Evolutionary conservation across 2,888 invertebrate species (phyloP), one percentile per base, ranked within the genome.

Genomic region (Ormia ochracea): DNA sequence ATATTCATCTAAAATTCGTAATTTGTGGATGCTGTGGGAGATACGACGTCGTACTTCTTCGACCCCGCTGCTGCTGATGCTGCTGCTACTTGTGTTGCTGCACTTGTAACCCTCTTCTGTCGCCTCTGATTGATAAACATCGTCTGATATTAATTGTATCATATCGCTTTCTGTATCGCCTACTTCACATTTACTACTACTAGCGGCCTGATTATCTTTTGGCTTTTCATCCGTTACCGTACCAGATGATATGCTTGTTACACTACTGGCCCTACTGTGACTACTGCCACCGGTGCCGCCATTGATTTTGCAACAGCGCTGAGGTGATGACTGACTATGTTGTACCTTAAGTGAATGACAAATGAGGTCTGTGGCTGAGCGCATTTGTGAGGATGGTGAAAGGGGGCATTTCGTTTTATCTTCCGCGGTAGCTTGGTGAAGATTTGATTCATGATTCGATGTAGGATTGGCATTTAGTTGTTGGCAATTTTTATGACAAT

Each of bases 401-500:
- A 72, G 33, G n/a, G 36, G 81, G 65, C 48, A 70, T 50, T 58
- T 68, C 2, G 45, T 59, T 21, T 52, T 80, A 45, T 52, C 70
- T 41, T 63, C 63, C n/a, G 12, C n/a, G 1, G 69, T 54, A 9
- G 17, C 21, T 75, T 59, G 50, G 19, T 26, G 79, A 19, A 1
- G 50, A 4, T 23, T 38, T 28, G 63, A 36, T 61, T 56, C 41
- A 63, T 74, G 63, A 0, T 19, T 33, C 19, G 50, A 70, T 74
- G 70, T 48, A 10, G 50, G 68, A 28, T 56, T 59, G 17, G 48
- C n/a, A 66, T 65, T 69, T 61, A 66, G 74, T 68, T 82, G 81
- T 74, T 89, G 91, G 90, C 94, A 95, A 86, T 94, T 94, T 90
- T 93, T 94, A 86, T 94, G 95, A 90, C 95, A 95, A 89, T 94